Conservation (phyloP, 1,140 invertebrate genomes). For the Gryllus bimaculatus region DNA sequence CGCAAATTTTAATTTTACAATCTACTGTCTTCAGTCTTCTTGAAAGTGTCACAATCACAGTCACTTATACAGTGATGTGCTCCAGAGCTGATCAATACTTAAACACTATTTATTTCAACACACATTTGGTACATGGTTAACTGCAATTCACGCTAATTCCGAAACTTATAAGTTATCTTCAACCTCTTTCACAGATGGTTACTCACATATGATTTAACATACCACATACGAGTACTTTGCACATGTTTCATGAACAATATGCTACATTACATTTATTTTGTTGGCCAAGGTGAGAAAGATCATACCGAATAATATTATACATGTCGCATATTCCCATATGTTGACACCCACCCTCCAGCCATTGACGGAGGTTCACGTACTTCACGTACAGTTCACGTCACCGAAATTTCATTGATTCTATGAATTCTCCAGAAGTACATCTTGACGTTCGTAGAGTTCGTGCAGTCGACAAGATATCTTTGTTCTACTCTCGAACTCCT, state of each 20-base stretch:
- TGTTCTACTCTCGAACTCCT: too few species aligned
- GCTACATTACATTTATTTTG: background rate
- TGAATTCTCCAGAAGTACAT: background rate
- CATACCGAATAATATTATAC: background rate
- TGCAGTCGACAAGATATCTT: too few species aligned
- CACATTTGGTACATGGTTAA: background rate
- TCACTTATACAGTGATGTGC: too few species aligned
- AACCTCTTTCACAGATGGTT: background rate
- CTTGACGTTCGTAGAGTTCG: background rate
- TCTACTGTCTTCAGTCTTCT: too few species aligned
- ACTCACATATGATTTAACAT: background rate
- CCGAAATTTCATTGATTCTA: background rate
- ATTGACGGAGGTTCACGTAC: background rate
- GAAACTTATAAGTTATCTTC: background rate
- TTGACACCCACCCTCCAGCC: background rate
- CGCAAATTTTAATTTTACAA: too few species aligned
- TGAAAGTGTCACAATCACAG: too few species aligned
- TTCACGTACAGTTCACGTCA: slow-evolving; percentile 3
- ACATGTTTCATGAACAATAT: background rate
- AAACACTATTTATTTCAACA: too few species aligned
- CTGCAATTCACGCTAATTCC: background rate
- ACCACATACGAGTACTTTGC: background rate
- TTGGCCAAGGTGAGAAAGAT: background rate
- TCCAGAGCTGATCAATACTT: too few species aligned
- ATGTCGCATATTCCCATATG: background rate